Evolutionary conservation across 2,888 invertebrate genomes (phyloP), one percentile per base, ranked within the genome.

Genomic region (Bugula neritina): DNA sequence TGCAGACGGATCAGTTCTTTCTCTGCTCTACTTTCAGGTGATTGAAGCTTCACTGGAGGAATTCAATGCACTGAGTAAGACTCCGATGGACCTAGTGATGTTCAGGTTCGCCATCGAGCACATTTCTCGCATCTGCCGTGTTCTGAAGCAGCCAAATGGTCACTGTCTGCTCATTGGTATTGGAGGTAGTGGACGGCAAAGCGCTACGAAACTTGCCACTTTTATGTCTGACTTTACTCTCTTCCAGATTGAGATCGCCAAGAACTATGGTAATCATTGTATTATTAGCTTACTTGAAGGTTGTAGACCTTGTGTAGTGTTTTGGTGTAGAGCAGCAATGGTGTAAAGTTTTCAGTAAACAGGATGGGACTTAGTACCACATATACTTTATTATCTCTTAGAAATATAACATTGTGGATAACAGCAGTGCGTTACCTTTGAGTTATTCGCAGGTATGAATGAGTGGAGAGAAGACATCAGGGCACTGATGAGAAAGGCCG

Each of bases 91-190:
- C 72, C 79, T 84, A 34, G 84, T 84, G 69, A 79, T 84, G 79
- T 84, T 84, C 75, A 77, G 81, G 69, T 83, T 82, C 77, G 82
- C 83, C 70, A 82, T 84, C 52, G 83, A 84, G 75, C 84, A 84
- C 74, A 80, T 84, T 63, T 82, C 82, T 0, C 74, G 83, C 17
- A 82, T 84, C 69, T 80, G 81, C 72, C 78, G 84, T 10, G 80
- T 84, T 10, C 78, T 84, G 31, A 81, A 81, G 75, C 83, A 84
- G 73, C 82, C 82, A 1, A 83, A 80, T 72, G 84, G 84, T 25
- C 83, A 84, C 73, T 80, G 80, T 72, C 77, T 84, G 25, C 80
- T 83, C 43, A 80, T 84, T 52, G 84, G 83, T 72, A 82, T 83
- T 74, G 83, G 83, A 25, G 84, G 84, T 27, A 82, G 81, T 76